phyloP scores from a whole-genome alignment of 2,113 vertebrate species.

The Gallinago media region DNA sequence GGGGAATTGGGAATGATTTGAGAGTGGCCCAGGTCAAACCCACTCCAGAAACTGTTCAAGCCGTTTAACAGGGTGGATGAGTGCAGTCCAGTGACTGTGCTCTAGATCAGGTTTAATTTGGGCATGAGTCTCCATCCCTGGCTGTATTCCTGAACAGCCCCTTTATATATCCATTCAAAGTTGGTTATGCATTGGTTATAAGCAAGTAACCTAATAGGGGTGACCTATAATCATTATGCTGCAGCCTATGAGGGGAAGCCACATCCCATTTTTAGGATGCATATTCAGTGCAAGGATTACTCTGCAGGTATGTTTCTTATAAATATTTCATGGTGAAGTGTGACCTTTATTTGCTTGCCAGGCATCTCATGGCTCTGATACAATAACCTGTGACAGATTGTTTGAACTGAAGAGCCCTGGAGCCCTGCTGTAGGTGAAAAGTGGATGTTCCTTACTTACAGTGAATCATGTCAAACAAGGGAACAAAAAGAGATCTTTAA shows the following conservation, averaged over 20 bases:
- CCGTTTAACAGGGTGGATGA: not conserved
- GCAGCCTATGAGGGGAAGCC: not conserved
- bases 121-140: not conserved
- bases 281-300: not conserved
- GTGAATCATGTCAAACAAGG: constrained; percentile 2
- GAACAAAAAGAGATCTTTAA: not conserved
- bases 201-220: not conserved
- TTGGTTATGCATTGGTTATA: not conserved
- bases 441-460: constrained; percentile 9
- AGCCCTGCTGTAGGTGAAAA: constrained; percentile 58
- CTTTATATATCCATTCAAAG: not conserved
- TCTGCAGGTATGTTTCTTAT: not conserved
- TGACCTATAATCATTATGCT: not conserved
- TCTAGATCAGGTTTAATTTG: not conserved
- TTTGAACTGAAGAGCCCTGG: constrained; percentile 25
- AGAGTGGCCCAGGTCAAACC: not conserved
- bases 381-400: constrained; percentile 57
- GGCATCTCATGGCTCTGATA: constrained; percentile 14
- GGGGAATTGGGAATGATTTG: not conserved
- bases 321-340: constrained; percentile 24
- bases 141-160: not conserved
- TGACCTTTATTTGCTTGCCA: constrained; percentile 56
- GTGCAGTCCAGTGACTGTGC: not conserved
- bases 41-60: not conserved
- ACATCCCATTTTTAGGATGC: not conserved